These are phyloP conservation scores for Agonopterix alstromeriana DNA, from an alignment of 2,888 invertebrate species.

Conservation along the genomic window DNA sequence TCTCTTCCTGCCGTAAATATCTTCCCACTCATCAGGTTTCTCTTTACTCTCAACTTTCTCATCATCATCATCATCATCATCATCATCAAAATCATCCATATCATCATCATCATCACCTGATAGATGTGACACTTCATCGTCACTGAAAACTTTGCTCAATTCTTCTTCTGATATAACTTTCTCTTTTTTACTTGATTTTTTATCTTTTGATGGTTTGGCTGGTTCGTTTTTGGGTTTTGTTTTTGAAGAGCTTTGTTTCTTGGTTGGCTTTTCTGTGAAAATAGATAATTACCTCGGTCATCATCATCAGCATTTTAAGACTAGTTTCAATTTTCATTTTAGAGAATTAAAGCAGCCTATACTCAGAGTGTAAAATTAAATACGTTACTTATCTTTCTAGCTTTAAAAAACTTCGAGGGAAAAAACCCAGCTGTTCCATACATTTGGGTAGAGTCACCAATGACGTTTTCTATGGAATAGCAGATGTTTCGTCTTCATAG, in stretches of 20 bases:
- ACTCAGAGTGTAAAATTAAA: too few relatives aligned
- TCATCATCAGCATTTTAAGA: too few relatives aligned
- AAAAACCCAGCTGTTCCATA: too few relatives aligned
- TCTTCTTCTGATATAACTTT: constrained; percentile 46
- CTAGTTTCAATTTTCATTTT: too few relatives aligned
- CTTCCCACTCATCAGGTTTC: constrained; percentile 82
- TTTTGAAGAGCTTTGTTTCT: constrained; percentile 12
- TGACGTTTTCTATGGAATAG: too few relatives aligned
- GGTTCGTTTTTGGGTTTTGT: constrained; percentile 12
- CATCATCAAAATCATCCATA: constrained; percentile 27
- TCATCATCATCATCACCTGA: constrained; percentile 44
- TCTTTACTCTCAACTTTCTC: constrained; percentile 24
- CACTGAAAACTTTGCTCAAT: constrained; percentile 56
- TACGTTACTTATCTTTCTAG: too few relatives aligned
- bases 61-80: constrained; percentile 17
- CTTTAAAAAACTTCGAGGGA: too few relatives aligned
- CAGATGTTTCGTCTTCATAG: too few relatives aligned
- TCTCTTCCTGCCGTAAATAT: constrained; percentile 94
- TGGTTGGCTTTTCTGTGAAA: constrained; percentile 34
- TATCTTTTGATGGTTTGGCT: constrained; percentile 9
- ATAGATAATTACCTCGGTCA: neutral
- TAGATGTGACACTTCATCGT: constrained; percentile 64
- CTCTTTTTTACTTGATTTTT: constrained; percentile 21
- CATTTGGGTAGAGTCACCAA: too few relatives aligned
- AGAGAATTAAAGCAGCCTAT: too few relatives aligned